These are phyloP conservation scores for Campopleginae sp. DNA, from an alignment of 2,888 invertebrate genomes.

Conservation along the genomic window DNA sequence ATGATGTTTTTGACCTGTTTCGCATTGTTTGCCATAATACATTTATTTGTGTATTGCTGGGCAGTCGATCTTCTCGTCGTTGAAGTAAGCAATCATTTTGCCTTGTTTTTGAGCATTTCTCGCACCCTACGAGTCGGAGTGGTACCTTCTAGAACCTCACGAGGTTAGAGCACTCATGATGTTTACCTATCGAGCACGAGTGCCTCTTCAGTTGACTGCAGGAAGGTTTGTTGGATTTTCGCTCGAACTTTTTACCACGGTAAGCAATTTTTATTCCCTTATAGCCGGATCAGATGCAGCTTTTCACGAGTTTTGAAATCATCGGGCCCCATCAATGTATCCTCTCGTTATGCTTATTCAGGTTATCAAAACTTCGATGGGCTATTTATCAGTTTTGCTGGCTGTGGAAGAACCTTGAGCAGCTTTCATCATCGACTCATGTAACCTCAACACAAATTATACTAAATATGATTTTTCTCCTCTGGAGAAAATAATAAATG, in stretches of 20 bases:
- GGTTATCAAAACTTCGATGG: slow-evolving; percentile 59
- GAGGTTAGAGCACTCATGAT: slow-evolving; percentile 66
- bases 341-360: background rate
- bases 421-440: slow-evolving; percentile 7
- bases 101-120: background rate
- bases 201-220: slow-evolving; percentile 72
- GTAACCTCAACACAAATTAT: too few relatives aligned
- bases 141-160: slow-evolving; percentile 63
- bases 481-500: too few relatives aligned
- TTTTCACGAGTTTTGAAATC: background rate
- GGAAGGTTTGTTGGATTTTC: slow-evolving; percentile 73
- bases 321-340: background rate
- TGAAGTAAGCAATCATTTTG: slow-evolving; percentile 49
- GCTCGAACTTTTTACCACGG: slow-evolving; percentile 70
- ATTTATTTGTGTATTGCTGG: slow-evolving; percentile 74
- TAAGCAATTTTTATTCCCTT: slow-evolving; percentile 54
- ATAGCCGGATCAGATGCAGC: background rate
- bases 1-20: slow-evolving; percentile 51
- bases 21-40: slow-evolving; percentile 49
- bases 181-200: slow-evolving; percentile 64
- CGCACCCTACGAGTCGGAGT: slow-evolving; percentile 68
- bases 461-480: too few relatives aligned
- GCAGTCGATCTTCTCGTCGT: slow-evolving; percentile 71
- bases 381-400: slow-evolving; percentile 59
- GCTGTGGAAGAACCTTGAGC: slow-evolving; percentile 36